These are phyloP conservation scores for Lissonota sp. DNA, from an alignment of 2,888 invertebrate species.

Conservation along the genomic window DNA sequence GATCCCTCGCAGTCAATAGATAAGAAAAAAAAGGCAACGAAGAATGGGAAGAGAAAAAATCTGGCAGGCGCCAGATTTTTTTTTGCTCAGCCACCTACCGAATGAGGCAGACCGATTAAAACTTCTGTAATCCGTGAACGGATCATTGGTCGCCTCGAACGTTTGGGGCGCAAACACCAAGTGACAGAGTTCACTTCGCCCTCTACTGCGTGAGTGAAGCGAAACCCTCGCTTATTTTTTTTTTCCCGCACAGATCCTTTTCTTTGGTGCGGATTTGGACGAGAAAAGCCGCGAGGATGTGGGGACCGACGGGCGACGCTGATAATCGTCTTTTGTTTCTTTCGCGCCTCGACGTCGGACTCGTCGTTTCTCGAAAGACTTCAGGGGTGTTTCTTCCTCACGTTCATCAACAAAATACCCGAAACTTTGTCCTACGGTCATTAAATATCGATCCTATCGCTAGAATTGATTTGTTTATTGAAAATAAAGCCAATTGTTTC, in stretches of 20 bases:
- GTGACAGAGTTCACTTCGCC: conserved; percentile 76
- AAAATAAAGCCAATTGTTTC: too few species aligned
- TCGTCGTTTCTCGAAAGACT: conserved; percentile 4
- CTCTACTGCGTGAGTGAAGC: neutral
- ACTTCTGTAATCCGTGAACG: conserved; percentile 78
- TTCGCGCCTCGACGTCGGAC: conserved; percentile 42
- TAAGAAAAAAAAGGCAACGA: conserved; percentile 5
- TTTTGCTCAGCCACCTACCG: conserved; percentile 63
- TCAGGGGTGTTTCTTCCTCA: conserved; percentile 14
- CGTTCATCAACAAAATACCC: conserved; percentile 14
- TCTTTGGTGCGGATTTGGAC: conserved; percentile 61
- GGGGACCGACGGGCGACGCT: conserved; percentile 56
- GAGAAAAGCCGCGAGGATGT: conserved; percentile 54
- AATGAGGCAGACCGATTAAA: conserved; percentile 76
- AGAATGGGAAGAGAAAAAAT: conserved; percentile 53
- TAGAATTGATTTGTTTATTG: too few species aligned
- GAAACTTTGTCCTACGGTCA: conserved; percentile 22
- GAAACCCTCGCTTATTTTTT: too few species aligned
- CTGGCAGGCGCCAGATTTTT: conserved; percentile 66
- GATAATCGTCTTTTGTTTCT: conserved; percentile 66
- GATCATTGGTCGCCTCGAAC: conserved; percentile 72
- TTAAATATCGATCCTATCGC: too few species aligned
- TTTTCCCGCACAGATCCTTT: conserved; percentile 25
- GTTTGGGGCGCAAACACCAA: conserved; percentile 71
- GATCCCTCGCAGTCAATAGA: conserved; percentile 19